Evolutionary conservation across 2,797 vertebrate species (phyloP).

Genomic region (Rhinichthys osculus): DNA sequence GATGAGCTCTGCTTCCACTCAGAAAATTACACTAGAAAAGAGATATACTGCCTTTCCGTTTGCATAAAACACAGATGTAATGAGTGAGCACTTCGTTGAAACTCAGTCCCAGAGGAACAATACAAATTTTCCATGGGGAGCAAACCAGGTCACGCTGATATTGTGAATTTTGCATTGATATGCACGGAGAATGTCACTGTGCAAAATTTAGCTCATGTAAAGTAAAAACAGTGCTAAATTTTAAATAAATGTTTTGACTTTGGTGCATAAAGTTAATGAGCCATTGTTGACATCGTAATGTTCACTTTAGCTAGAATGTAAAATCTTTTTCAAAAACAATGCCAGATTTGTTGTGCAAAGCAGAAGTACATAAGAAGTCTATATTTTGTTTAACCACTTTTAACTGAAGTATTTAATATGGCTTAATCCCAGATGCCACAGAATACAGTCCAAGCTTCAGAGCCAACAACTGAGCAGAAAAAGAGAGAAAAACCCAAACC

Average conservation of each 20-base stretch:
- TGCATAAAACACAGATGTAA: conserved; percentile 18
- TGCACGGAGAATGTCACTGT: background rate
- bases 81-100: conserved; percentile 2
- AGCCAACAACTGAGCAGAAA: conserved; percentile 45
- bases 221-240: background rate
- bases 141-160: conserved; percentile 15
- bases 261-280: background rate
- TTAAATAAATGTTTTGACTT: background rate
- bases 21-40: conserved; percentile 12
- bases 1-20: conserved; percentile 38
- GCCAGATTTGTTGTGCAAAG: conserved; percentile 12
- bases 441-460: conserved; percentile 26
- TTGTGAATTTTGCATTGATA: background rate
- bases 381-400: background rate
- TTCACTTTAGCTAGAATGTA: background rate
- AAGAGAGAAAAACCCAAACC: conserved; percentile 25
- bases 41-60: conserved; percentile 4
- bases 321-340: background rate
- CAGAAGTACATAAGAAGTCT: conserved; percentile 3
- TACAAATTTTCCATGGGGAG: background rate
- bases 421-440: conserved; percentile 32
- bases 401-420: conserved; percentile 23
- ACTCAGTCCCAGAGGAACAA: conserved; percentile 22
- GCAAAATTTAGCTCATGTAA: background rate
- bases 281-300: background rate